Percentiles rank a stretch among this genome's conserved stretches.
These are phyloP conservation scores for Ginglymostoma cirratum DNA, from an alignment of 2,113 vertebrate genomes.

Conservation along the genomic window DNA sequence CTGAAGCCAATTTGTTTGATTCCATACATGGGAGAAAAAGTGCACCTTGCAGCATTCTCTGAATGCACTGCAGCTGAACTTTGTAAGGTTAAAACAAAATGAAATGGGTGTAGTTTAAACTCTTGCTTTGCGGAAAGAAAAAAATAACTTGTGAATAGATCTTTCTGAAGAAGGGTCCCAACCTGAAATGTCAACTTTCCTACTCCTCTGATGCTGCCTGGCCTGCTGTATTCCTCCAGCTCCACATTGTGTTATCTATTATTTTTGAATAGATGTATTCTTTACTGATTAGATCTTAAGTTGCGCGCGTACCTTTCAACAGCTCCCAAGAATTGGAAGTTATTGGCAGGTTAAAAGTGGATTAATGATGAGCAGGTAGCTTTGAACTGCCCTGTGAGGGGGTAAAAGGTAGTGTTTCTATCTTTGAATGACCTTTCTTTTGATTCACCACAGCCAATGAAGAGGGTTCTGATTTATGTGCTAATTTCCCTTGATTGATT, in stretches of 20 bases:
- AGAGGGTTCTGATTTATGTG: neutral
- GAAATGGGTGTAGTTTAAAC: neutral
- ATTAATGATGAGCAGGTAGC: slow-evolving; percentile 19
- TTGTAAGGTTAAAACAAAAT: neutral
- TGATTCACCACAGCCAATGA: slow-evolving; percentile 1
- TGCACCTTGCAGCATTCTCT: neutral
- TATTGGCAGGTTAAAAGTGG: slow-evolving; percentile 6
- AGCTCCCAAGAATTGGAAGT: slow-evolving; percentile 11
- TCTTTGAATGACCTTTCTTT: slow-evolving; percentile 26
- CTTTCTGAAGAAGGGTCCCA: too few relatives aligned
- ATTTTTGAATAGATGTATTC: slow-evolving; percentile 1
- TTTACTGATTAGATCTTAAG: slow-evolving; percentile 36
- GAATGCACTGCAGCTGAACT: neutral
- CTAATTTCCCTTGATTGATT: neutral
- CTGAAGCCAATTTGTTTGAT: neutral
- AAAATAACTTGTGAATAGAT: neutral
- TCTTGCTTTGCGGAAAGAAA: neutral
- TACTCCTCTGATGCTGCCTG: too few relatives aligned
- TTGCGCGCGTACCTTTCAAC: slow-evolving; percentile 12
- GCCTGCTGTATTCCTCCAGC: too few relatives aligned
- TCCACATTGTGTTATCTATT: too few relatives aligned
- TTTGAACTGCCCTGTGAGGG: slow-evolving; percentile 9
- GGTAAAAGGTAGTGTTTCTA: neutral
- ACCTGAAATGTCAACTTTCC: too few relatives aligned
- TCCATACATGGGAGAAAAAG: neutral